phyloP scores from a whole-genome alignment of 2,113 vertebrate species.

The Turdus rufiventris region DNA sequence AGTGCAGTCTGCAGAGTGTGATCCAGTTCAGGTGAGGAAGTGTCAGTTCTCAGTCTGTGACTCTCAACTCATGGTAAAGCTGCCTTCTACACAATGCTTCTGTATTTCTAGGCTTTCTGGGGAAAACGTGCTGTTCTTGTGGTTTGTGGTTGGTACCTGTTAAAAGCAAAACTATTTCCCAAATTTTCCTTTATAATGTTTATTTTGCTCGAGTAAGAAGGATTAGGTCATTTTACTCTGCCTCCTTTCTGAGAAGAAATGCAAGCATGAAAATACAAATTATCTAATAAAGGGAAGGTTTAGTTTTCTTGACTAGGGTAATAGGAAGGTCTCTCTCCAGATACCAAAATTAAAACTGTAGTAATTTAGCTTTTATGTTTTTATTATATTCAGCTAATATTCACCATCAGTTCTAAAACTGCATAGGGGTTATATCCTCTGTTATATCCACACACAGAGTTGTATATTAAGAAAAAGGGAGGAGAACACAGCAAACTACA shows the following conservation, averaged over 20 bases:
- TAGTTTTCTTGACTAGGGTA: neutral
- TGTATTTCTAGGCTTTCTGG: neutral
- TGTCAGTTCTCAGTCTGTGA: neutral
- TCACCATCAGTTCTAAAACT: neutral
- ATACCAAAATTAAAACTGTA: neutral
- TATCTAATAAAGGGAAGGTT: neutral
- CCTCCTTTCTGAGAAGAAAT: neutral
- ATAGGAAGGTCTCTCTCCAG: neutral
- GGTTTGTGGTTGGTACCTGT: neutral
- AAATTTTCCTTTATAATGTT: neutral
- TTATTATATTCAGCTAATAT: neutral
- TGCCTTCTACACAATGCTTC: neutral
- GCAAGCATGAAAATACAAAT: neutral
- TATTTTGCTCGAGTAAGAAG: neutral
- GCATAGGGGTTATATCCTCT: neutral
- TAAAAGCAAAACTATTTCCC: neutral
- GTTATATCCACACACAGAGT: neutral
- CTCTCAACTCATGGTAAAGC: neutral
- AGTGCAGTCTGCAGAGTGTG: neutral
- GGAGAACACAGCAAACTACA: neutral
- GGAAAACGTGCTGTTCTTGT: neutral
- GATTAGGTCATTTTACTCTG: neutral
- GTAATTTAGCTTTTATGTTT: neutral
- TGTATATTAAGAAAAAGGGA: neutral
- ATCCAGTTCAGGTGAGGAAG: neutral